Percentiles rank a stretch among this genome's conserved stretches.
These are phyloP conservation scores for Hemitrygon akajei DNA, from an alignment of 2,797 vertebrate species.

Conservation along the genomic window DNA sequence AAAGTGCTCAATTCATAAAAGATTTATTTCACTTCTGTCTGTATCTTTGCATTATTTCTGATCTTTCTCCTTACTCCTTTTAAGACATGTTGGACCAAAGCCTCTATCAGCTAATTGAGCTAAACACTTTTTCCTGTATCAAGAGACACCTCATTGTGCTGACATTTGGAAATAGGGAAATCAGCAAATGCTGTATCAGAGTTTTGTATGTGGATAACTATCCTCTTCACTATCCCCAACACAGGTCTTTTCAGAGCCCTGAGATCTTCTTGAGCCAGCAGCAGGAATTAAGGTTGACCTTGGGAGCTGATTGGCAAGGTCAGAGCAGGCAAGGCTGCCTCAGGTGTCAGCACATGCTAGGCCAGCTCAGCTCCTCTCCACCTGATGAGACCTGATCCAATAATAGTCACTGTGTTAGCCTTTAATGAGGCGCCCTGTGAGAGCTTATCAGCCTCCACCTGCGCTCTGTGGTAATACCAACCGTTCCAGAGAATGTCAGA, in stretches of 20 bases:
- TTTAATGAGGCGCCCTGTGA: slow-evolving; percentile 49
- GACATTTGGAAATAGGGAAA: neutral
- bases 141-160: neutral
- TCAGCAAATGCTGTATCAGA: neutral
- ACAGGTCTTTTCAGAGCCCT: slow-evolving; percentile 17
- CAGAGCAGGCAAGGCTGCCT: slow-evolving; percentile 46
- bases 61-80: neutral
- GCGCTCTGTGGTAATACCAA: slow-evolving; percentile 42
- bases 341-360: slow-evolving; percentile 51
- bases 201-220: slow-evolving; percentile 38
- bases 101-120: neutral
- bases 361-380: slow-evolving; percentile 51
- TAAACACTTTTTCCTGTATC: too few relatives aligned
- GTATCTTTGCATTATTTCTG: neutral
- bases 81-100: neutral
- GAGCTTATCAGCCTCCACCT: slow-evolving; percentile 48
- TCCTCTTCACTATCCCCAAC: slow-evolving; percentile 37
- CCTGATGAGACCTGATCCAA: slow-evolving; percentile 59
- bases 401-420: slow-evolving; percentile 51
- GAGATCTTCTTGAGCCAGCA: slow-evolving; percentile 38
- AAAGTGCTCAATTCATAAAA: neutral
- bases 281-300: slow-evolving; percentile 56
- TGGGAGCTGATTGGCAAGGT: slow-evolving; percentile 50
- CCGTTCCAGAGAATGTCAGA: slow-evolving; percentile 44
- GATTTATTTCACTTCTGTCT: too few relatives aligned